Percentiles rank a stretch among this genome's conserved stretches.
These are phyloP conservation scores for Fulica atra DNA, from an alignment of 2,113 vertebrate species.

Conservation along the genomic window DNA sequence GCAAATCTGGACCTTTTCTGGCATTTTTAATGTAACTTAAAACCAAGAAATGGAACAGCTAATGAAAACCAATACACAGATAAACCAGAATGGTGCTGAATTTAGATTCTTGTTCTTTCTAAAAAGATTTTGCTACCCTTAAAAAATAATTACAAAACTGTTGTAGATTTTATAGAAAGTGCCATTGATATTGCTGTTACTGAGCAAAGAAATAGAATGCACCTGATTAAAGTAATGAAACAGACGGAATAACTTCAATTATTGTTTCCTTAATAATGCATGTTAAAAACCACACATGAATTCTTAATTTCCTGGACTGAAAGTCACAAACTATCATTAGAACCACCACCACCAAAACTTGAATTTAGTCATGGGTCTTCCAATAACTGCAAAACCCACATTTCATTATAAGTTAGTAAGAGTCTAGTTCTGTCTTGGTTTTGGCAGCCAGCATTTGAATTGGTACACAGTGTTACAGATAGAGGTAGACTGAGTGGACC, in stretches of 20 bases:
- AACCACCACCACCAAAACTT: background rate
- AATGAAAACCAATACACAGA: background rate
- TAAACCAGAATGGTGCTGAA: background rate
- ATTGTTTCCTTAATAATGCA: background rate
- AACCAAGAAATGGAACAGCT: background rate
- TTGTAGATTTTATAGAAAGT: background rate
- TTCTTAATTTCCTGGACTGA: background rate
- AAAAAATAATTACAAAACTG: slow-evolving; percentile 7
- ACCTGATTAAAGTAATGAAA: background rate
- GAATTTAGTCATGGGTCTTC: background rate
- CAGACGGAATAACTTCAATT: background rate
- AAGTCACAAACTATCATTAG: background rate
- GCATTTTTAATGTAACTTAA: background rate
- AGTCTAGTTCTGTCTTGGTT: background rate
- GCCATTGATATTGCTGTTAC: background rate
- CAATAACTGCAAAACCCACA: background rate
- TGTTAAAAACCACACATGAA: background rate
- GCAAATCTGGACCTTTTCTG: background rate
- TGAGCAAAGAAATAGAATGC: background rate
- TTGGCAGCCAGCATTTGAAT: background rate
- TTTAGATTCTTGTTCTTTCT: background rate
- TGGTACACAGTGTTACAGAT: background rate
- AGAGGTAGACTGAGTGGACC: background rate
- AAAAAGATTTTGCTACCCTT: background rate
- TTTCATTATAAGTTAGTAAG: background rate